These are phyloP conservation scores for Liparis tanakae DNA, from an alignment of 2,797 vertebrate genomes.

Conservation along the genomic window DNA sequence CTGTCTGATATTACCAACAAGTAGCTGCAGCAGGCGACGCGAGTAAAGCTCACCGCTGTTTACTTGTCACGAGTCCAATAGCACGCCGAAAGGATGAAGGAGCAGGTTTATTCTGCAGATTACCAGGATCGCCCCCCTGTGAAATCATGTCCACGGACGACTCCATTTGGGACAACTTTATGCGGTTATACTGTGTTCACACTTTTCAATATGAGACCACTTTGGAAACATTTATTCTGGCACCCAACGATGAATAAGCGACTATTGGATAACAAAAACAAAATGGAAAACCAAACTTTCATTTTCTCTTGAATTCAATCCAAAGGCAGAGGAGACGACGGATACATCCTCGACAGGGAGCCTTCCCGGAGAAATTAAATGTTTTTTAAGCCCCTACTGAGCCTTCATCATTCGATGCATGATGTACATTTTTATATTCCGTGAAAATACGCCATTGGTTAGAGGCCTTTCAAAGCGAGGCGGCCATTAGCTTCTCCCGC, in stretches of 20 bases:
- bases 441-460: background rate
- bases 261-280: background rate
- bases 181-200: constrained; percentile 22
- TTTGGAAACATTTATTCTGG: constrained; percentile 16
- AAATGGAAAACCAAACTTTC: background rate
- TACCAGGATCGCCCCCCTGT: constrained; percentile 38
- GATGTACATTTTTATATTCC: background rate
- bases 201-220: constrained; percentile 7
- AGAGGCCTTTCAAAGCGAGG: background rate
- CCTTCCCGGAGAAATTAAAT: background rate
- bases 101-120: constrained; percentile 60
- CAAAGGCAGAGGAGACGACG: background rate
- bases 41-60: constrained; percentile 42
- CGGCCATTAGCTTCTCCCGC: background rate
- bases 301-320: background rate
- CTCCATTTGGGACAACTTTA: constrained; percentile 44
- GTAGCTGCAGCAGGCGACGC: constrained; percentile 48
- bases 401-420: background rate
- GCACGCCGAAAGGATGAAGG: constrained; percentile 15
- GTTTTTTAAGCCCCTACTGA: background rate
- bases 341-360: background rate
- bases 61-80: constrained; percentile 54
- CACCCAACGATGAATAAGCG: background rate
- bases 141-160: constrained; percentile 31
- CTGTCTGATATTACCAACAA: constrained; percentile 70